phyloP scores from a whole-genome alignment of 2,113 vertebrate species.

The Alces alces region DNA sequence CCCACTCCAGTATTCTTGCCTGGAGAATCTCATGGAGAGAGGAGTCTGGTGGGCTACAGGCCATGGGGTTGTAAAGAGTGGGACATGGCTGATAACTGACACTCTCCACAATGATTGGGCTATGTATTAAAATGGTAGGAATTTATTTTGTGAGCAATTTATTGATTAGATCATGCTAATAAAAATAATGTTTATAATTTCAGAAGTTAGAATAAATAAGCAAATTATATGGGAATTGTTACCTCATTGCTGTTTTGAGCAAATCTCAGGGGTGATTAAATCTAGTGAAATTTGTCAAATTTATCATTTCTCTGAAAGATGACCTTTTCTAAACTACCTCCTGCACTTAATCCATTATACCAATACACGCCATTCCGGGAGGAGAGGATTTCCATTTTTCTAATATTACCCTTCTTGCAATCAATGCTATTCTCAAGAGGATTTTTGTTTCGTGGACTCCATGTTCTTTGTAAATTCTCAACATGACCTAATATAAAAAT shows the following conservation, averaged over 20 bases:
- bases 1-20: neutral
- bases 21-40: neutral
- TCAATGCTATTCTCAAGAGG: conserved; percentile 59
- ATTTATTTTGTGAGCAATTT: conserved; percentile 8
- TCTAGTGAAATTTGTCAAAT: conserved; percentile 40
- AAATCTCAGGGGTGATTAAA: conserved; percentile 51
- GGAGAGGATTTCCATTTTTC: conserved; percentile 57
- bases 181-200: conserved; percentile 22
- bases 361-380: neutral
- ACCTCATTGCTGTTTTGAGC: neutral
- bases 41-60: neutral
- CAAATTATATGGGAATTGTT: conserved; percentile 37
- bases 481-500: conserved; percentile 70
- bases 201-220: neutral
- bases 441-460: conserved; percentile 63
- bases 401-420: conserved; percentile 52
- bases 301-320: conserved; percentile 60
- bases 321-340: conserved; percentile 53
- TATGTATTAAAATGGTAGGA: neutral
- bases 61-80: neutral
- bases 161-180: neutral
- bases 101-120: neutral
- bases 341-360: conserved; percentile 57
- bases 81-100: neutral
- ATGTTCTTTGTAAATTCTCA: conserved; percentile 68